Evolutionary conservation across 2,797 vertebrate genomes (phyloP), one percentile per base, ranked within the genome.

Genomic region (Emydoidea blandingii): DNA sequence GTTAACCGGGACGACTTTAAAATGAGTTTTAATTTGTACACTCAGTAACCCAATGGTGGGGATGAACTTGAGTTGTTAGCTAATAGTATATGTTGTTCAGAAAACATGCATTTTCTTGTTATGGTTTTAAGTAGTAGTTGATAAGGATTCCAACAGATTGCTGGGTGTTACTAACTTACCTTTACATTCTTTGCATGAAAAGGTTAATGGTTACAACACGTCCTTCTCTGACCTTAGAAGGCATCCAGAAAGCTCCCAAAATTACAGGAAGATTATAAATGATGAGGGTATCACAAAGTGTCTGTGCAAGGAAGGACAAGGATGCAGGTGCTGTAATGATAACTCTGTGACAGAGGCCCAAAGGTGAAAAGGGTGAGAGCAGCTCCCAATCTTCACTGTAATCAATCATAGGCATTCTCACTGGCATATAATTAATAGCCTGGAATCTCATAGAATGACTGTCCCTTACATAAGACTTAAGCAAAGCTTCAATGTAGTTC

Each of bases 341-440:
- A 96, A 95, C 86, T 85, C 93, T 86, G 94, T 93, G 84, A 86
- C 94, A 88, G 52, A 91, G 79, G 96, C 97, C 96, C 86, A 88
- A 93, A 97, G 93, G 94, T 87, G 92, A 95, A 89, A 92, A 91
- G 89, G 56, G 90, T 98, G 97, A 98, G 96, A 98, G 97, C 62
- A 95, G 95, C 96, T 98, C 97, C 96, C 85, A 95, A 86, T 96
- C 88, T 94, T 88, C 91, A 93, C 72, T 94, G 92, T 97, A 98
- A 98, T 99, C 98, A 98, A 97, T 99, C 98, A 98, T 91, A 88
- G 87, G 96, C 97, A 88, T 90, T 90, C 92, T 97, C 87, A 89
- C 87, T 97, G 96, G 93, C 86, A 90, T 97, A 97, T 98, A 98
- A 99, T 99, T 98, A 98, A 98, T 98, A 98, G 96, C 97, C 94